Conservation (phyloP, 2,113 vertebrate genomes). For the Saccopteryx leptura region DNA sequence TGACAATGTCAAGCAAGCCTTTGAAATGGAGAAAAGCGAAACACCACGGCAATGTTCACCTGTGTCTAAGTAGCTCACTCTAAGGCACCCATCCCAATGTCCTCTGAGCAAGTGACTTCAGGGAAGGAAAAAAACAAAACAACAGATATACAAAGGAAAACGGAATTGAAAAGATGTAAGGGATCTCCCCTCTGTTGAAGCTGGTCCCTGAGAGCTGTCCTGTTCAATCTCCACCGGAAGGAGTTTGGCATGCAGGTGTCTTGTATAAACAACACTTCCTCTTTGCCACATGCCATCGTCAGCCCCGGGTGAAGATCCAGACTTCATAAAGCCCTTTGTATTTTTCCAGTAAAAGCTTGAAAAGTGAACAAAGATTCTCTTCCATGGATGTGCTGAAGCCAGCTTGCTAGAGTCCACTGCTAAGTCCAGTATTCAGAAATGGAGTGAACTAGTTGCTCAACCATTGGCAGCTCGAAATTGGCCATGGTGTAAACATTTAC, state of each 20-base stretch:
- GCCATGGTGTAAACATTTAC: background rate
- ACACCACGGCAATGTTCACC: background rate
- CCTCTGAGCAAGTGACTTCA: background rate
- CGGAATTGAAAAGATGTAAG: background rate
- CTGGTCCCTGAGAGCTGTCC: background rate
- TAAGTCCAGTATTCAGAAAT: background rate
- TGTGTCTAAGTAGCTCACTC: background rate
- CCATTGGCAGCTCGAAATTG: background rate
- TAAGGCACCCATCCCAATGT: background rate
- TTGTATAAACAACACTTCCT: background rate
- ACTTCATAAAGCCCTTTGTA: background rate
- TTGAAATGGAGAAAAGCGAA: constrained; percentile 25
- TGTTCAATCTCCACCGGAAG: background rate
- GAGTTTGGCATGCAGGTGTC: background rate
- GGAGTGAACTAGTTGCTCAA: background rate
- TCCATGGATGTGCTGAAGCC: background rate
- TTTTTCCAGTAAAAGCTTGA: background rate
- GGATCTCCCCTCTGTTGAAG: background rate
- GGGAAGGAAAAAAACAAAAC: too few relatives aligned
- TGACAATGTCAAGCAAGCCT: background rate
- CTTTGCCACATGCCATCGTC: background rate
- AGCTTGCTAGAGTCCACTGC: background rate
- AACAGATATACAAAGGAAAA: background rate
- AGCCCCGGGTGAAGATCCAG: background rate
- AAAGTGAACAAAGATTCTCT: background rate